These are phyloP conservation scores for Chlorops oryzae DNA, from an alignment of 1,140 invertebrate genomes.

Conservation along the genomic window DNA sequence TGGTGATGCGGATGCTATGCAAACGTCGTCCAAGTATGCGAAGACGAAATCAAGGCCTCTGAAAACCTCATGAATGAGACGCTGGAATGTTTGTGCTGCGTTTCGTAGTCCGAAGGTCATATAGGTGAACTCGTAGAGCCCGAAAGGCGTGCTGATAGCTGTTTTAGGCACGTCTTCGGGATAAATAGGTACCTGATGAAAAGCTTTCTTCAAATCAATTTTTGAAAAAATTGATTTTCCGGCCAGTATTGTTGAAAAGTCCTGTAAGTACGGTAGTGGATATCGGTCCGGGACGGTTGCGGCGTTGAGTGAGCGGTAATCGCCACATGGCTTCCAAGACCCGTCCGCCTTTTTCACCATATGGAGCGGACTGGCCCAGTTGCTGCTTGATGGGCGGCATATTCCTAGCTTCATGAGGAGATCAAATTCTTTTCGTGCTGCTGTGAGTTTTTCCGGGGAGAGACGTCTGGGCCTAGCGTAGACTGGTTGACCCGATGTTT, in stretches of 20 bases:
- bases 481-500: slow-evolving; percentile 32
- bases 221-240: slow-evolving; percentile 41
- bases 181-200: slow-evolving; percentile 47
- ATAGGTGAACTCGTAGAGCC: slow-evolving; percentile 42
- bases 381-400: slow-evolving; percentile 36
- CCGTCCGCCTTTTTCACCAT: slow-evolving; percentile 41
- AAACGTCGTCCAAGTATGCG: slow-evolving; percentile 50
- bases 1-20: slow-evolving; percentile 41
- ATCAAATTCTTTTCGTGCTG: slow-evolving; percentile 23
- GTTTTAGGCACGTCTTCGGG: slow-evolving; percentile 39
- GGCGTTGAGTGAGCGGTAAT: slow-evolving; percentile 49
- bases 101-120: slow-evolving; percentile 47
- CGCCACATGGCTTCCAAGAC: slow-evolving; percentile 42
- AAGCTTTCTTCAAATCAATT: slow-evolving; percentile 37
- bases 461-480: slow-evolving; percentile 33
- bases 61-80: slow-evolving; percentile 49
- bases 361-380: slow-evolving; percentile 49
- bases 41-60: slow-evolving; percentile 38
- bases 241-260: not conserved
- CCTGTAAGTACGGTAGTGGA: slow-evolving; percentile 1
- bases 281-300: slow-evolving; percentile 7
- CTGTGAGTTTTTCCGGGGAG: slow-evolving; percentile 27
- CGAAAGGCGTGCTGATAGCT: slow-evolving; percentile 39
- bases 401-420: slow-evolving; percentile 24
- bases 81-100: slow-evolving; percentile 47